Conservation (phyloP, 2,888 invertebrate species). For the Erynnis tages region DNA sequence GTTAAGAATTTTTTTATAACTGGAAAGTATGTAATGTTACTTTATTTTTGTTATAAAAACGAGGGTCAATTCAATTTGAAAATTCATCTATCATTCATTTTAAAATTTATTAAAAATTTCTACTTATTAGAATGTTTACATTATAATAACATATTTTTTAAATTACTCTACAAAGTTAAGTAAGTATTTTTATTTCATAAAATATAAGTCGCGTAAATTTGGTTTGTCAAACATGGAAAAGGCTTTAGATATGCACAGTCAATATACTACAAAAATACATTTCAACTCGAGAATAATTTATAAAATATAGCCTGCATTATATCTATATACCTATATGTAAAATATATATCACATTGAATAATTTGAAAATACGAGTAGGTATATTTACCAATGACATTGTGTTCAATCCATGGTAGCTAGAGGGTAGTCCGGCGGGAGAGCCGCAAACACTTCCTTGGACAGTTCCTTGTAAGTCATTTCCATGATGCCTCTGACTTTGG, state of each 20-base stretch:
- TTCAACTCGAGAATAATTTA: slow-evolving; percentile 5
- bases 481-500: slow-evolving; percentile 72
- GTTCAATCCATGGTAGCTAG: slow-evolving; percentile 59
- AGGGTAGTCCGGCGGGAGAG: slow-evolving; percentile 73
- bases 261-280: neutral
- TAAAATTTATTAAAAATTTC: too few relatives aligned
- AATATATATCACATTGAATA: slow-evolving; percentile 1
- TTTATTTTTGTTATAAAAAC: too few relatives aligned
- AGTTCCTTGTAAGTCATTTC: slow-evolving; percentile 72
- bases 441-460: slow-evolving; percentile 70
- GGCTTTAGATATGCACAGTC: slow-evolving; percentile 3
- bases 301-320: neutral
- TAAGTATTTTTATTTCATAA: neutral
- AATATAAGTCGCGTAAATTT: neutral
- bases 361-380: neutral
- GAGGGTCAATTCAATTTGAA: too few relatives aligned
- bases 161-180: too few relatives aligned
- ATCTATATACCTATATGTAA: too few relatives aligned
- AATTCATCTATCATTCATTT: too few relatives aligned
- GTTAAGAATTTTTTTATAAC: too few relatives aligned
- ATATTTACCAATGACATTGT: slow-evolving; percentile 8
- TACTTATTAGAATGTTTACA: too few relatives aligned
- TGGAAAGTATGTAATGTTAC: too few relatives aligned
- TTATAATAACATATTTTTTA: too few relatives aligned
- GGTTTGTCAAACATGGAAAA: neutral